A percentile compares a stretch with the other conserved stretches of the same genome.
These are phyloP conservation scores for Drosophila parvula DNA, from an alignment of 1,140 invertebrate genomes.

Conservation along the genomic window DNA sequence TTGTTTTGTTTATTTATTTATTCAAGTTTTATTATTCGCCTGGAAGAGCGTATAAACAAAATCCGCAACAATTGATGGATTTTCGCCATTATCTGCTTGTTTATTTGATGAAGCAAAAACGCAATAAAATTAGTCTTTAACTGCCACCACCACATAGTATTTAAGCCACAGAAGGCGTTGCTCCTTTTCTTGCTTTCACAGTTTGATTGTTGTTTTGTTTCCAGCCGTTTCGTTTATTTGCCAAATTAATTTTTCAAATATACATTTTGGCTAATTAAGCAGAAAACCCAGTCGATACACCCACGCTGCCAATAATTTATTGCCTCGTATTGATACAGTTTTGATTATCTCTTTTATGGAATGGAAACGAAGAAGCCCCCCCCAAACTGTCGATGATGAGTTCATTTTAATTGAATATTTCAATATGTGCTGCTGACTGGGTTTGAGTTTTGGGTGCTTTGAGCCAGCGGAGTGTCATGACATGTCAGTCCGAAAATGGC, in stretches of 20 bases:
- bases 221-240: constrained; percentile 26
- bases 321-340: constrained; percentile 48
- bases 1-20: background rate
- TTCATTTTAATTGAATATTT: constrained; percentile 62
- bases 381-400: constrained; percentile 49
- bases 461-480: constrained; percentile 20
- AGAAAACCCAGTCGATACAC: constrained; percentile 46
- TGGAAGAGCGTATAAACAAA: background rate
- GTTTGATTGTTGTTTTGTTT: constrained; percentile 9
- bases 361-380: constrained; percentile 12
- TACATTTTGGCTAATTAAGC: constrained; percentile 69
- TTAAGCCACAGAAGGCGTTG: constrained; percentile 21
- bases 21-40: too few species aligned
- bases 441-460: background rate
- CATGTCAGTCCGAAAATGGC: constrained; percentile 12
- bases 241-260: constrained; percentile 61
- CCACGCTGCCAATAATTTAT: constrained; percentile 47
- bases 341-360: constrained; percentile 47
- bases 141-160: constrained; percentile 19
- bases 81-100: constrained; percentile 26
- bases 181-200: constrained; percentile 22
- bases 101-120: constrained; percentile 23
- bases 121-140: constrained; percentile 30
- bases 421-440: constrained; percentile 34
- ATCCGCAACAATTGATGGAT: background rate